phyloP scores from a whole-genome alignment of 2,797 vertebrate species.

The Pristis pectinata region DNA sequence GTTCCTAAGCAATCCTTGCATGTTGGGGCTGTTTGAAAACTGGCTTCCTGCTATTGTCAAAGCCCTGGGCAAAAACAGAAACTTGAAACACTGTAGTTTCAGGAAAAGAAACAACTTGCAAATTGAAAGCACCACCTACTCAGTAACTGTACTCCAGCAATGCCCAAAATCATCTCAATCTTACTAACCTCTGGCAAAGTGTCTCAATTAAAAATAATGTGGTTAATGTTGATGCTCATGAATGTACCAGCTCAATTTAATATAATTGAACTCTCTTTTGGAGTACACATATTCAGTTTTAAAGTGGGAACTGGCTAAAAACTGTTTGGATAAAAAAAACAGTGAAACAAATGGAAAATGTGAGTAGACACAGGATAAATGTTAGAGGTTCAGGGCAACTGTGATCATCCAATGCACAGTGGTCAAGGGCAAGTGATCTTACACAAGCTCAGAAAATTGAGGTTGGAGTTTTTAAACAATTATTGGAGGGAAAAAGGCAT shows the following conservation, averaged over 20 bases:
- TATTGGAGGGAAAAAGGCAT: neutral
- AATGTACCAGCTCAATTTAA: neutral
- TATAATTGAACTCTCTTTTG: neutral
- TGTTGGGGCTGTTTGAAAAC: slow-evolving; percentile 16
- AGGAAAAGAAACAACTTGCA: slow-evolving; percentile 29
- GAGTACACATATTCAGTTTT: neutral
- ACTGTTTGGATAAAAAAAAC: neutral
- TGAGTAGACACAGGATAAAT: neutral
- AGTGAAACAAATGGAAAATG: neutral
- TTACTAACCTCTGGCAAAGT: neutral
- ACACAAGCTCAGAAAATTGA: neutral
- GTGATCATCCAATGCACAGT: neutral
- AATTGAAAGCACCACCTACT: slow-evolving; percentile 28
- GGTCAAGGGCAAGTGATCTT: neutral
- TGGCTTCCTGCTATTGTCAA: slow-evolving; percentile 33
- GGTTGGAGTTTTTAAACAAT: neutral
- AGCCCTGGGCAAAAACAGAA: slow-evolving; percentile 33
- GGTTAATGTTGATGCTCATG: neutral
- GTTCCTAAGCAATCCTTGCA: slow-evolving; percentile 26
- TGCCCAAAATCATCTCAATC: slow-evolving; percentile 3
- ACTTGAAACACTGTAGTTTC: slow-evolving; percentile 24
- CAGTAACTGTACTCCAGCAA: neutral
- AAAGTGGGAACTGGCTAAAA: neutral
- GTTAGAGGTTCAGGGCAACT: neutral
- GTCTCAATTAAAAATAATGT: slow-evolving; percentile 19